phyloP scores from a whole-genome alignment of 2,797 vertebrate genomes.

The Parauchenoglanis punctatus region DNA sequence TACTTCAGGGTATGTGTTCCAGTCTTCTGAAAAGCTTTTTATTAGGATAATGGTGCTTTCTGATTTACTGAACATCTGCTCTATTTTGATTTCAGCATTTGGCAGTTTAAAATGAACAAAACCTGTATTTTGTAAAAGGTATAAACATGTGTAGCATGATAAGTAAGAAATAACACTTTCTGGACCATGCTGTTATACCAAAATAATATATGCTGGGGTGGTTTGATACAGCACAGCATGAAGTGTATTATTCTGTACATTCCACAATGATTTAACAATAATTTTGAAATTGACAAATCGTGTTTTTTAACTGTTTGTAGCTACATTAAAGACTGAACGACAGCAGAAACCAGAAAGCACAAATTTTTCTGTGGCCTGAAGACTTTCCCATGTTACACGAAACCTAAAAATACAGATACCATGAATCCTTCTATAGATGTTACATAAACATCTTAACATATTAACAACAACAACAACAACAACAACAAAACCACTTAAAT shows the following conservation, averaged over 20 bases:
- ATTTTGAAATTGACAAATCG: not conserved
- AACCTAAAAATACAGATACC: not conserved
- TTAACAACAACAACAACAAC: not conserved
- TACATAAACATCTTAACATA: not conserved
- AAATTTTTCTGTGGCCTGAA: constrained; percentile 1
- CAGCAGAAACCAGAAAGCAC: not conserved
- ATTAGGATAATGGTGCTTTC: not conserved
- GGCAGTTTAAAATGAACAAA: not conserved
- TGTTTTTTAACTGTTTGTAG: not conserved
- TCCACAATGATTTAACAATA: not conserved
- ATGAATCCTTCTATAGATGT: not conserved
- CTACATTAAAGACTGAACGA: not conserved
- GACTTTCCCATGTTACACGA: not conserved
- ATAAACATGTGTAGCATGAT: not conserved
- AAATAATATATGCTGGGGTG: not conserved
- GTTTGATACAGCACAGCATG: not conserved
- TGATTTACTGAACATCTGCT: not conserved
- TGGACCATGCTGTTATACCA: not conserved
- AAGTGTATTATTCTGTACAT: not conserved
- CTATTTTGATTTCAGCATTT: not conserved
- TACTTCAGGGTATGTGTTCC: not conserved
- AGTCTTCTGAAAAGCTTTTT: not conserved
- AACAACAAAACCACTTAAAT: not conserved
- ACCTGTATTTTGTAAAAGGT: not conserved
- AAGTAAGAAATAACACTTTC: not conserved